phyloP scores from a whole-genome alignment of 2,888 invertebrate species.

The Molorchus minor region DNA sequence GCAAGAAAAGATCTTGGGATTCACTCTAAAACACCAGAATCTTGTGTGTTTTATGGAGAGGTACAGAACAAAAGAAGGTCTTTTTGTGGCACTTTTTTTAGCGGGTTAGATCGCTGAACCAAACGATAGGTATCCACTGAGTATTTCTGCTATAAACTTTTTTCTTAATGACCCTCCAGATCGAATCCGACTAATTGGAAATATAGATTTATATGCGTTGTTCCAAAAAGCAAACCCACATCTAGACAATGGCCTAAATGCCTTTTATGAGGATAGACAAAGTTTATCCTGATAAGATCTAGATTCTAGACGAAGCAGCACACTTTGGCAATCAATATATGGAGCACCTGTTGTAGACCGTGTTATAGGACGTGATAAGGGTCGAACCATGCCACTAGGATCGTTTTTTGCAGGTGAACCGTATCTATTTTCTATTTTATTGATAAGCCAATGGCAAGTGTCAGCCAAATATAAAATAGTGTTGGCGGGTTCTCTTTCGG shows the following conservation, averaged over 20 bases:
- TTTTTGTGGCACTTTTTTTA: too few species aligned
- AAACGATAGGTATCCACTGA: too few species aligned
- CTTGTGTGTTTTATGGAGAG: too few species aligned
- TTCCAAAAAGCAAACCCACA: not conserved
- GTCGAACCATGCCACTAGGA: conserved; percentile 10
- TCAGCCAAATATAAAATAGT: too few species aligned
- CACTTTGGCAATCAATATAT: conserved; percentile 36
- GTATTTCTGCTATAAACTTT: too few species aligned
- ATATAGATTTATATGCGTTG: not conserved
- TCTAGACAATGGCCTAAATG: conserved; percentile 11
- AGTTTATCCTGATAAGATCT: conserved; percentile 29
- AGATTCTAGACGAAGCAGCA: conserved; percentile 30
- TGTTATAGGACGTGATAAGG: conserved; percentile 19
- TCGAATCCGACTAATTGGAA: not conserved
- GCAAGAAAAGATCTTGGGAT: too few species aligned
- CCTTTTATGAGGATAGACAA: conserved; percentile 15
- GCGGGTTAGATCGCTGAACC: too few species aligned
- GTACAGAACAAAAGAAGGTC: too few species aligned
- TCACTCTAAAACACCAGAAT: too few species aligned
- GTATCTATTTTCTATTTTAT: conserved; percentile 31
- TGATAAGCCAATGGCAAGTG: conserved; percentile 18
- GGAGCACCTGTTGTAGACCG: conserved; percentile 28
- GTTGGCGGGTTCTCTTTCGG: too few species aligned
- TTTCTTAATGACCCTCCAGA: too few species aligned
- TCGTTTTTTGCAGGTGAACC: conserved; percentile 37